A percentile compares a stretch with the other conserved stretches of the same genome.
Conservation (phyloP, 2,113 vertebrate species). For the Indicator indicator region DNA sequence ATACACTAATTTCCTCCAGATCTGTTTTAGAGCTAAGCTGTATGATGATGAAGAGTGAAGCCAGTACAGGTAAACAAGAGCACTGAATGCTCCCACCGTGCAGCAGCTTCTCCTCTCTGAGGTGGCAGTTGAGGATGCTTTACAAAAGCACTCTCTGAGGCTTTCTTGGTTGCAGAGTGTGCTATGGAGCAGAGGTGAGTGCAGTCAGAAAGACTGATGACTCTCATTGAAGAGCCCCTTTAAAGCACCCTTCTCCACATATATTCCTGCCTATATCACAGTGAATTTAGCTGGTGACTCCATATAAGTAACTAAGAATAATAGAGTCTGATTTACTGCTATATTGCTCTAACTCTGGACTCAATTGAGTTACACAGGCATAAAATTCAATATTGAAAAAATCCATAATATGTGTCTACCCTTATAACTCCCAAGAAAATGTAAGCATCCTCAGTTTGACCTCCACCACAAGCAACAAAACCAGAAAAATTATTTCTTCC, state of each 20-base stretch:
- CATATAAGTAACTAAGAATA: slow-evolving; percentile 32
- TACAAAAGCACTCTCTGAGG: neutral
- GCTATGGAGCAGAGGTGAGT: neutral
- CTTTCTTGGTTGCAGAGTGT: neutral
- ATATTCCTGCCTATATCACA: slow-evolving; percentile 21
- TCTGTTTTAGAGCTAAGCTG: neutral
- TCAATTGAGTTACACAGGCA: slow-evolving; percentile 46
- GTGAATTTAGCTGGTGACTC: slow-evolving; percentile 21
- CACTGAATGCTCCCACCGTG: neutral
- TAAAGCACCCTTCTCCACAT: slow-evolving; percentile 6
- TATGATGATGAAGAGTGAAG: neutral
- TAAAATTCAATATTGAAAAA: slow-evolving; percentile 58
- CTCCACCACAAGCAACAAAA: neutral
- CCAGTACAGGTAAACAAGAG: neutral
- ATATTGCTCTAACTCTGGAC: slow-evolving; percentile 1
- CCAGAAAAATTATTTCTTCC: neutral
- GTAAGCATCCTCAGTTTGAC: neutral
- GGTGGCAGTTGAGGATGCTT: neutral
- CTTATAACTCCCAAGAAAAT: slow-evolving; percentile 17
- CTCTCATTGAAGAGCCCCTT: neutral
- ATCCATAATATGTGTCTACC: slow-evolving; percentile 17
- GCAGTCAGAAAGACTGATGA: slow-evolving; percentile 14
- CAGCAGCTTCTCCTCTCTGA: neutral
- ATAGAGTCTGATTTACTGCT: slow-evolving; percentile 48
- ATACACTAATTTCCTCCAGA: neutral